These are phyloP conservation scores for Antitype chi DNA, from an alignment of 2,888 invertebrate species.

Conservation along the genomic window DNA sequence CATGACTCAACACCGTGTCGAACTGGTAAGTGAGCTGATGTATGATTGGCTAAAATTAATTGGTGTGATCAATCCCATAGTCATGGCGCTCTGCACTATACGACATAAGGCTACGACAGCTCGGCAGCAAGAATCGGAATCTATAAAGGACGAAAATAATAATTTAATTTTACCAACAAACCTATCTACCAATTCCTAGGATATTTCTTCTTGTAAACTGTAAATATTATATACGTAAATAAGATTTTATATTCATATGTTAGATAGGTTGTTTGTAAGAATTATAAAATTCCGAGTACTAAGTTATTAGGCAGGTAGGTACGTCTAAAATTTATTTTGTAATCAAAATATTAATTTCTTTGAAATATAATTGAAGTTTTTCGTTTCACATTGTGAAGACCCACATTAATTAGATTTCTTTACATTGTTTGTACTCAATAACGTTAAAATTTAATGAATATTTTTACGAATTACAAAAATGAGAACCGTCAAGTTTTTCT, in stretches of 20 bases:
- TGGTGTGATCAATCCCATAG: too few species aligned
- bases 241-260: not conserved
- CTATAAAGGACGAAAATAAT: not conserved
- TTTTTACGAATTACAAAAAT: conserved; percentile 12
- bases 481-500: conserved; percentile 32
- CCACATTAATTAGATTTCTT: not conserved
- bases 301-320: not conserved
- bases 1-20: too few species aligned
- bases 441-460: not conserved
- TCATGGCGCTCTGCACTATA: too few species aligned
- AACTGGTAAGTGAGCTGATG: too few species aligned
- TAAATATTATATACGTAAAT: not conserved
- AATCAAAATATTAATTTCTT: not conserved
- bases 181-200: not conserved
- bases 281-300: not conserved
- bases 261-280: not conserved
- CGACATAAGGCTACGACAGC: too few species aligned
- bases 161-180: not conserved
- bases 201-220: not conserved
- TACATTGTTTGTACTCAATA: not conserved
- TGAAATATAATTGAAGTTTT: not conserved
- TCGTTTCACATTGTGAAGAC: not conserved
- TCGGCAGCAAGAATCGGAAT: not conserved
- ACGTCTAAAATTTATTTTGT: not conserved
- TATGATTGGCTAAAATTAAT: too few species aligned